phyloP scores from a whole-genome alignment of 2,113 vertebrate species.

The Centropristis striata region DNA sequence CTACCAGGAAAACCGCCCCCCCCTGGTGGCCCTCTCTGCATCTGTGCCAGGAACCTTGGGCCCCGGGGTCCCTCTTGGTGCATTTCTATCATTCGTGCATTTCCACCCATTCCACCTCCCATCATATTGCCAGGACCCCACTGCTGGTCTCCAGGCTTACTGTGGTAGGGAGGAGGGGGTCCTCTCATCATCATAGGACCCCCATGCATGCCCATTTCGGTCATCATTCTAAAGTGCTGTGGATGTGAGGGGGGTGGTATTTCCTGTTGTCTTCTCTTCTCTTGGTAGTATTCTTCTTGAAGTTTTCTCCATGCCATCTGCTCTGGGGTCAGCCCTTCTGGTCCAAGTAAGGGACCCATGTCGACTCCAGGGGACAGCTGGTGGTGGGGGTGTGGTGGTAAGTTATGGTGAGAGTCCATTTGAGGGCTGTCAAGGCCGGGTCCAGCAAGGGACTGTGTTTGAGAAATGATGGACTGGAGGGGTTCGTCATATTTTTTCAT shows the following conservation, averaged over 20 bases:
- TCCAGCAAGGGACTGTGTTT: conserved; percentile 92
- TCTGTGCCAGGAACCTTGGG: conserved; percentile 82
- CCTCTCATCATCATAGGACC: conserved; percentile 90
- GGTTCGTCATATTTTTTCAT: conserved; percentile 96
- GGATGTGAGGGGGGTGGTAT: conserved; percentile 88
- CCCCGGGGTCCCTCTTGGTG: conserved; percentile 85
- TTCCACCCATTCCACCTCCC: conserved; percentile 78
- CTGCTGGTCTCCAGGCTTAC: conserved; percentile 93
- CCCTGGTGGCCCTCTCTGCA: conserved; percentile 89
- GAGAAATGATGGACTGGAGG: conserved; percentile 96
- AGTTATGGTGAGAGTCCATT: conserved; percentile 77
- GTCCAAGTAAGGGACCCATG: conserved; percentile 92
- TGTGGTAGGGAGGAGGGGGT: conserved; percentile 97
- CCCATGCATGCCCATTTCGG: conserved; percentile 87
- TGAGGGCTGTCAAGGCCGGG: conserved; percentile 88
- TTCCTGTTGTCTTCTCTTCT: conserved; percentile 96
- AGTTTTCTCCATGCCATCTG: conserved; percentile 98
- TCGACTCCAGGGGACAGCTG: conserved; percentile 87
- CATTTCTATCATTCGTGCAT: conserved; percentile 82
- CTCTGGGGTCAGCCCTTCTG: conserved; percentile 93
- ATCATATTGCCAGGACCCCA: conserved; percentile 87
- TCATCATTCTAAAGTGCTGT: conserved; percentile 92
- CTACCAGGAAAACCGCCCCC: conserved; percentile 90
- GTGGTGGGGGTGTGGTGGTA: conserved; percentile 82
- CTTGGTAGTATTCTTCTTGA: conserved; percentile 97